These are phyloP conservation scores for Pocillopora damicornis DNA, from an alignment of 64 coral and sea anemone genomes.

Conservation along the genomic window DNA sequence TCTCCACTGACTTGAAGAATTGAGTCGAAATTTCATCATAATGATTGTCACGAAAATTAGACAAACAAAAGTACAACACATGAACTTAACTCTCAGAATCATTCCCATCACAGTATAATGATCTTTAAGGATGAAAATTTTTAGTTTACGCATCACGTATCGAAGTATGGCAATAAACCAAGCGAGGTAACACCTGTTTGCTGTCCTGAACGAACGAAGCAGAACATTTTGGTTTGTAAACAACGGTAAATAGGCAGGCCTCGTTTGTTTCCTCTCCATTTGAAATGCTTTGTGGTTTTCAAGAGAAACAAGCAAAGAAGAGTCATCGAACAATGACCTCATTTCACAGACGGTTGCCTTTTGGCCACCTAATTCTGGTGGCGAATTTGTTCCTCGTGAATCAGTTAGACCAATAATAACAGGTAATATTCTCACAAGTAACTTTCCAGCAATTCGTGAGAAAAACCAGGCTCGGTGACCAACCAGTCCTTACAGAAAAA, in stretches of 20 bases:
- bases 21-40: background rate
- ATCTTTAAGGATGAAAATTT: background rate
- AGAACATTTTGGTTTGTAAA: background rate
- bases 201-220: background rate
- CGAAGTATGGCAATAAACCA: background rate
- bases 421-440: too few relatives aligned
- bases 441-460: too few relatives aligned
- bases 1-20: background rate
- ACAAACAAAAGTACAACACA: background rate
- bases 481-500: too few relatives aligned
- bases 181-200: constrained; percentile 27
- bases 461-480: too few relatives aligned
- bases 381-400: background rate
- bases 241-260: background rate
- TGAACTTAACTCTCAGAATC: background rate
- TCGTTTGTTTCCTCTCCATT: background rate
- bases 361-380: background rate
- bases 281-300: background rate
- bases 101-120: background rate
- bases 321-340: constrained; percentile 16
- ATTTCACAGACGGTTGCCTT: background rate
- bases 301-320: background rate
- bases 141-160: background rate
- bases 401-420: too few relatives aligned
- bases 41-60: background rate